phyloP scores from a whole-genome alignment of 2,888 invertebrate genomes.

The Cheilosia vernalis region DNA sequence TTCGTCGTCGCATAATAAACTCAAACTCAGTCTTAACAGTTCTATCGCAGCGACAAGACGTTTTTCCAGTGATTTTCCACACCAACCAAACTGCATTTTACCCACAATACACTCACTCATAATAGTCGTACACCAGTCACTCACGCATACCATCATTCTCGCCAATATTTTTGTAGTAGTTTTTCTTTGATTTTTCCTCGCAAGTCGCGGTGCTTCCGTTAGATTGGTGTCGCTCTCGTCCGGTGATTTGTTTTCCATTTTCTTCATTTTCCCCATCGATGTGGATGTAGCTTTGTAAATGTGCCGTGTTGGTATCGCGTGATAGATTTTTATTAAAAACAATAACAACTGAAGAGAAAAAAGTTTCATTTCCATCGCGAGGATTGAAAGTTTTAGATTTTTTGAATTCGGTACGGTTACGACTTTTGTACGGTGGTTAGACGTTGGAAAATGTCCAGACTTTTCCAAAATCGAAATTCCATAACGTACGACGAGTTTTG shows the following conservation, averaged over 20 bases:
- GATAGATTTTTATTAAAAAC: conserved; percentile 11
- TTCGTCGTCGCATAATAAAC: conserved; percentile 58
- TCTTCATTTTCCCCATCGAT: conserved; percentile 6
- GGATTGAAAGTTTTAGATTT: conserved; percentile 6
- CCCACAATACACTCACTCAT: conserved; percentile 8
- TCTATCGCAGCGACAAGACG: conserved; percentile 81
- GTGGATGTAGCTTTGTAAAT: conserved; percentile 12
- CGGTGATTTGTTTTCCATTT: conserved; percentile 39
- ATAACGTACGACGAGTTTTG: conserved; percentile 44
- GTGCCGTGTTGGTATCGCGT: neutral
- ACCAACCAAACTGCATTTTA: conserved; percentile 45
- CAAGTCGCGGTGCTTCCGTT: conserved; percentile 54
- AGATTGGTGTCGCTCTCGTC: conserved; percentile 51
- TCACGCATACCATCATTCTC: neutral
- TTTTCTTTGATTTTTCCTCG: conserved; percentile 57
- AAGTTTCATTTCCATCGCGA: neutral
- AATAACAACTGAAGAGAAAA: neutral
- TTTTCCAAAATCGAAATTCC: conserved; percentile 58
- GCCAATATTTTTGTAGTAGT: conserved; percentile 22
- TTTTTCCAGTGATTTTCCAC: conserved; percentile 72
- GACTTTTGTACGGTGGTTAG: neutral
- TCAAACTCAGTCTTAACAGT: conserved; percentile 79
- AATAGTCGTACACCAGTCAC: conserved; percentile 6
- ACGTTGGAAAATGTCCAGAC: conserved; percentile 65
- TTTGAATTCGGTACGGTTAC: neutral